A percentile compares a stretch with the other conserved stretches of the same genome.
These are phyloP conservation scores for Chlamydotis undulata DNA, from an alignment of 2,113 vertebrate genomes.

Conservation along the genomic window DNA sequence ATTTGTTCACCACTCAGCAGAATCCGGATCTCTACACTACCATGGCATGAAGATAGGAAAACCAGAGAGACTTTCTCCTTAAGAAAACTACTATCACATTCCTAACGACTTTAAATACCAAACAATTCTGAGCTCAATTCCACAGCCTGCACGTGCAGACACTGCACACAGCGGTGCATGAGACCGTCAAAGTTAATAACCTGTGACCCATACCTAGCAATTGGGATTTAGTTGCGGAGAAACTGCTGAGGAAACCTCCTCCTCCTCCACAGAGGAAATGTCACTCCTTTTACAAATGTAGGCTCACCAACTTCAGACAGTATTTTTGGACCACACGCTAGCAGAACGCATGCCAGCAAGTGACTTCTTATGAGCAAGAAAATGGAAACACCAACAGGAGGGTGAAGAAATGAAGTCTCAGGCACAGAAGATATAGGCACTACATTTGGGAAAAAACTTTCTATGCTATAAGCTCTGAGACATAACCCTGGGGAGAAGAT, in stretches of 20 bases:
- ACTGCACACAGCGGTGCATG: rapidly evolving
- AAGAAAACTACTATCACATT: neutral
- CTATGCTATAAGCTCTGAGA: neutral
- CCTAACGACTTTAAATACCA: neutral
- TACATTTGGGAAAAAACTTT: neutral
- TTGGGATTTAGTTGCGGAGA: neutral
- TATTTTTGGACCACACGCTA: neutral
- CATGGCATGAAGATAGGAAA: neutral
- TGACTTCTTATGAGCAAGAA: neutral
- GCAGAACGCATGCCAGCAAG: neutral
- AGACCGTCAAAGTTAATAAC: neutral
- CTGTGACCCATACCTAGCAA: neutral
- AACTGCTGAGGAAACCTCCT: neutral
- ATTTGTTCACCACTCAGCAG: neutral
- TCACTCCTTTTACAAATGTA: neutral
- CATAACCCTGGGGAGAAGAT: neutral
- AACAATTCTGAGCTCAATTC: neutral
- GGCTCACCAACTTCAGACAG: neutral
- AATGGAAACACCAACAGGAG: neutral
- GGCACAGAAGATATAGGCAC: neutral
- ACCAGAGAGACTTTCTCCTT: neutral
- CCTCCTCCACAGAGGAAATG: neutral
- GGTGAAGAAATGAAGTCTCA: neutral
- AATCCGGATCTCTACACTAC: neutral
- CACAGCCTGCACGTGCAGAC: neutral